Base-by-base conservation (phyloP, 2,888 invertebrate genomes). In the Sylvicola cinctus region DNA sequence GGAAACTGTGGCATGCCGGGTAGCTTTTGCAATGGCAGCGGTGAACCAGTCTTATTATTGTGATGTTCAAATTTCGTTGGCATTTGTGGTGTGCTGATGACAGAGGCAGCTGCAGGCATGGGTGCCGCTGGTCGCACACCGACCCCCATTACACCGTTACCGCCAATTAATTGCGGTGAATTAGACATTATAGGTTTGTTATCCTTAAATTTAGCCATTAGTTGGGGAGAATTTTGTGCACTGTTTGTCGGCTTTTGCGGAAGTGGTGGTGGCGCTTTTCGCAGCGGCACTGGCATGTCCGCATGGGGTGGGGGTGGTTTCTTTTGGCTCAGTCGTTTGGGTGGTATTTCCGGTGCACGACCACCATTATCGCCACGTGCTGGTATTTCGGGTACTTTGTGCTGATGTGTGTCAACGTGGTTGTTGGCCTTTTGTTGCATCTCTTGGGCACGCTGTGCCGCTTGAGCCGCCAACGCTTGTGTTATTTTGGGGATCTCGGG, bases 401-500 rank as follows among this genome's bases (percentile, higher is more conserved):
- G 49, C 15, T 41, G 35, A 17, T 38, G 38, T n/a, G 30, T n/a
- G n/a, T n/a, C 13, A 27, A 29, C 31, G 25, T 6, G 10, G 17
- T 34, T 20, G 32, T 23, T 10, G 15, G 39, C 33, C 23, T 55
- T 53, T 39, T 47, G 49, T 4, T 55, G 41, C 34, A 56, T 44
- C 41, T 57, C 55, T 41, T 58, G 55, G 4, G 51, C 57, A 16
- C 55, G 48, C 17, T 54, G 43, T 3, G 58, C 58, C 5, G 58
- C 58, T 42, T 56, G 57, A 26, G 55, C 49, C n/a, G 58, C 58
- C 29, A 58, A 38, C 37, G 57, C 57, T 4, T 55, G 55, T 36
- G 50, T 55, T 35, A 55, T 46, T 31, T 54, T 54, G 20, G 57
- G 51, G 38, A 58, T 51, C 43, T 58, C 56, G 3, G 54, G 50